phyloP scores from a whole-genome alignment of 2,797 vertebrate species.

The Sphenopsis melanotis region DNA sequence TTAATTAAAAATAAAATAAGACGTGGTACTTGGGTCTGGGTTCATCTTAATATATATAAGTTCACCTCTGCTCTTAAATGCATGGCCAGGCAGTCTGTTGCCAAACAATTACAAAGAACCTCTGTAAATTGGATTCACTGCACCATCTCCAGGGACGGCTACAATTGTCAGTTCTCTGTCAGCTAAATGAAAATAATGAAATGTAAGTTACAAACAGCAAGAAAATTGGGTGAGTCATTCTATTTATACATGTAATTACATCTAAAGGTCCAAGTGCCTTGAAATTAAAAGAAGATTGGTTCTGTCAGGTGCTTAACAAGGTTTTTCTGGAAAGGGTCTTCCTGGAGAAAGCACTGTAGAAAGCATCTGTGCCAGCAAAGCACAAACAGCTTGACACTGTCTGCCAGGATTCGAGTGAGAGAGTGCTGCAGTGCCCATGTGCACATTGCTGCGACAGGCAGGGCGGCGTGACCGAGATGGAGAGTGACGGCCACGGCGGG shows the following conservation, averaged over 20 bases:
- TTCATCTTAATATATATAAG: neutral
- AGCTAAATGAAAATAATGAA: constrained; percentile 51
- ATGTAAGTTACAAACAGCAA: constrained; percentile 29
- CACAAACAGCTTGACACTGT: neutral
- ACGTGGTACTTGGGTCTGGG: neutral
- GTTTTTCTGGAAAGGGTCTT: constrained; percentile 14
- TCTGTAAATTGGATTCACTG: constrained; percentile 29
- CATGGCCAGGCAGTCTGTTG: neutral
- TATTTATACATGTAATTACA: constrained; percentile 40
- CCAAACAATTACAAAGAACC: constrained; percentile 10
- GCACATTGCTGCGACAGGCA: neutral
- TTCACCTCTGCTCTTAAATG: neutral
- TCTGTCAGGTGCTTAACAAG: constrained; percentile 26
- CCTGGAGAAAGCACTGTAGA: neutral
- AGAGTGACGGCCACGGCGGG: neutral
- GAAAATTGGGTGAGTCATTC: constrained; percentile 41
- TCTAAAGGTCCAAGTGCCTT: constrained; percentile 19
- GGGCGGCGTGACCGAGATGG: accelerated
- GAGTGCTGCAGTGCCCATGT: accelerated
- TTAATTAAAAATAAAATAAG: constrained; percentile 22
- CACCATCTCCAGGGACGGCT: neutral
- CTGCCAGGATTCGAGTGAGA: neutral
- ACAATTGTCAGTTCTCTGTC: constrained; percentile 41
- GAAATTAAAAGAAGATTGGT: constrained; percentile 42
- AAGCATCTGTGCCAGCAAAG: neutral